phyloP scores from a whole-genome alignment of 2,113 vertebrate genomes.

The Platanista minor region DNA sequence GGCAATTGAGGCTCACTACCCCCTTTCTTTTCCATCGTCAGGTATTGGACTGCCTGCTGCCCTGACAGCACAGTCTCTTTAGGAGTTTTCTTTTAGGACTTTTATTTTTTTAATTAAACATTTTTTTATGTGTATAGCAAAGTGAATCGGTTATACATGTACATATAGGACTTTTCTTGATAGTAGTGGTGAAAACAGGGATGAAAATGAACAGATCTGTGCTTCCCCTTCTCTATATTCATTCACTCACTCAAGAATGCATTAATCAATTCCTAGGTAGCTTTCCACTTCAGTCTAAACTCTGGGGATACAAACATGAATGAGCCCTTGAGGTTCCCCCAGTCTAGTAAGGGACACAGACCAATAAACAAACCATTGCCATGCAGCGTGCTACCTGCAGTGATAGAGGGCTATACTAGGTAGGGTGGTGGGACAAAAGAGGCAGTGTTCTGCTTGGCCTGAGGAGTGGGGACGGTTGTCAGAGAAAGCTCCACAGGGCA shows the following conservation, averaged over 20 bases:
- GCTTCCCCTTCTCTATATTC: not conserved
- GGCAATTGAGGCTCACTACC: not conserved
- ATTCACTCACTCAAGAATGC: not conserved
- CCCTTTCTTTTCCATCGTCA: not conserved
- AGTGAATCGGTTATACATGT: too few species aligned
- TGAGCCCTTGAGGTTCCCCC: not conserved
- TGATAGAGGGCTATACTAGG: not conserved
- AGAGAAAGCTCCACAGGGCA: not conserved
- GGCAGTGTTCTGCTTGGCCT: not conserved
- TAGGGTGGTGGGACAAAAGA: constrained; percentile 18
- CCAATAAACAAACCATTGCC: not conserved
- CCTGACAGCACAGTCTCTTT: not conserved
- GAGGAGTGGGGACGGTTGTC: not conserved
- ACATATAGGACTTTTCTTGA: not conserved
- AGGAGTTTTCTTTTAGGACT: not conserved
- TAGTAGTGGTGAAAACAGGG: not conserved
- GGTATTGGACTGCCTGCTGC: not conserved
- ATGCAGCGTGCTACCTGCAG: not conserved
- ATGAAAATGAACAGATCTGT: not conserved
- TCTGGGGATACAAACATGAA: not conserved
- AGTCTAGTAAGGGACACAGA: not conserved
- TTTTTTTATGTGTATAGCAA: too few species aligned
- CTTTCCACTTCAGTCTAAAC: not conserved
- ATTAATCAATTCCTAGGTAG: not conserved
- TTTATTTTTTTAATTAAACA: not conserved